Percentiles rank a stretch among this genome's conserved stretches.
Evolutionary conservation across 2,113 vertebrate species (phyloP).

Genomic region (Phylloscopus whistleri): DNA sequence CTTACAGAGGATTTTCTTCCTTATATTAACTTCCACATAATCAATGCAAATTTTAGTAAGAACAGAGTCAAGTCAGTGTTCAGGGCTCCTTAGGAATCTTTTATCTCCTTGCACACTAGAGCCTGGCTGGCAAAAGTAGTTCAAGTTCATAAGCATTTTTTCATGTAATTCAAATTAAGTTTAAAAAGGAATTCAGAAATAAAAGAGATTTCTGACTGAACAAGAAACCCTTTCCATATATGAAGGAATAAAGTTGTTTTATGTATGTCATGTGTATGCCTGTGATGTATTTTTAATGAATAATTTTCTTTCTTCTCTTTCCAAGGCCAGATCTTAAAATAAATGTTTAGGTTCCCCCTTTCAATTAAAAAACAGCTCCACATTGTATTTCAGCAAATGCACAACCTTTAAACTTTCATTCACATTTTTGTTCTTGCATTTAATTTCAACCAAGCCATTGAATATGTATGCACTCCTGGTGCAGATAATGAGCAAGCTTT

Average conservation of each 20-base stretch:
- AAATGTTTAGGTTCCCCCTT: not conserved
- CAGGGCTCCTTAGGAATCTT: not conserved
- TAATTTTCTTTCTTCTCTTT: slow-evolving; percentile 10
- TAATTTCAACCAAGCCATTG: not conserved
- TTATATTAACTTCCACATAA: not conserved
- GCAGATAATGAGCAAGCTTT: not conserved
- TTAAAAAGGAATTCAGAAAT: slow-evolving; percentile 42
- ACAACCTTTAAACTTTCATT: not conserved
- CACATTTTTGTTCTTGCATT: not conserved
- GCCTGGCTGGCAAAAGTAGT: not conserved
- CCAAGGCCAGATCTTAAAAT: slow-evolving; percentile 22
- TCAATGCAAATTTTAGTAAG: not conserved
- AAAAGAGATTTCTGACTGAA: not conserved
- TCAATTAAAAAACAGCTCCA: not conserved
- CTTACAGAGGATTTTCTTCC: not conserved
- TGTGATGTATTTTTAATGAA: slow-evolving; percentile 56
- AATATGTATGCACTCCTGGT: not conserved
- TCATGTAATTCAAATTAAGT: slow-evolving; percentile 43
- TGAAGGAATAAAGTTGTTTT: not conserved
- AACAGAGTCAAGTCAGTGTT: not conserved
- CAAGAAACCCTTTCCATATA: not conserved
- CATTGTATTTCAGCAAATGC: not conserved
- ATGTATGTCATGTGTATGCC: not conserved
- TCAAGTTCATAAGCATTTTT: not conserved
- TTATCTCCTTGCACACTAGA: not conserved